A percentile compares a stretch with the other conserved stretches of the same genome.
These are phyloP conservation scores for Hesperophylax magnus DNA, from an alignment of 1,140 invertebrate species.

Conservation along the genomic window DNA sequence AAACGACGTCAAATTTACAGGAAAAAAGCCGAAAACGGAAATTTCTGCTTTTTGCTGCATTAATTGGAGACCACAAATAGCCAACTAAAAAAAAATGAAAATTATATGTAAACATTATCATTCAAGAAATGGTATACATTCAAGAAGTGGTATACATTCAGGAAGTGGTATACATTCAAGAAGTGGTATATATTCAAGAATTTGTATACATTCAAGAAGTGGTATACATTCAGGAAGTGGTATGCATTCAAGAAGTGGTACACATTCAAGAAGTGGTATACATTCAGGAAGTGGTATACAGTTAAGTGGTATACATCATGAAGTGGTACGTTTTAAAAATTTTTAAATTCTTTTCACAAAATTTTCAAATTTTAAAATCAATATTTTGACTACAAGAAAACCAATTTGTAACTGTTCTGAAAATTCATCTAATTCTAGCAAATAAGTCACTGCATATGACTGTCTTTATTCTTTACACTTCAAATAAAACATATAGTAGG, in stretches of 20 bases:
- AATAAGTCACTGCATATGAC: neutral
- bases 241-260: too few relatives aligned
- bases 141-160: too few relatives aligned
- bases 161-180: too few relatives aligned
- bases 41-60: slow-evolving; percentile 32
- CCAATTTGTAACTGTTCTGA: neutral
- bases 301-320: neutral
- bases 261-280: too few relatives aligned
- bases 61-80: slow-evolving; percentile 18
- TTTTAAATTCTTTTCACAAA: neutral
- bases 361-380: neutral
- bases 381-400: neutral
- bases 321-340: neutral
- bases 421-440: neutral
- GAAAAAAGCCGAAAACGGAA: slow-evolving; percentile 31
- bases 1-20: slow-evolving; percentile 26
- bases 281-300: too few relatives aligned
- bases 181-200: too few relatives aligned
- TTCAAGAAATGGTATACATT: too few relatives aligned
- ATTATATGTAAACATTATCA: too few relatives aligned
- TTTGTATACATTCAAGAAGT: too few relatives aligned
- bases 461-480: neutral
- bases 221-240: too few relatives aligned
- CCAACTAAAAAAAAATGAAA: slow-evolving; percentile 7
- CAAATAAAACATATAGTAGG: too few relatives aligned